Evolutionary conservation across 2,113 vertebrate species (phyloP).

Genomic region (Casuarius casuarius): DNA sequence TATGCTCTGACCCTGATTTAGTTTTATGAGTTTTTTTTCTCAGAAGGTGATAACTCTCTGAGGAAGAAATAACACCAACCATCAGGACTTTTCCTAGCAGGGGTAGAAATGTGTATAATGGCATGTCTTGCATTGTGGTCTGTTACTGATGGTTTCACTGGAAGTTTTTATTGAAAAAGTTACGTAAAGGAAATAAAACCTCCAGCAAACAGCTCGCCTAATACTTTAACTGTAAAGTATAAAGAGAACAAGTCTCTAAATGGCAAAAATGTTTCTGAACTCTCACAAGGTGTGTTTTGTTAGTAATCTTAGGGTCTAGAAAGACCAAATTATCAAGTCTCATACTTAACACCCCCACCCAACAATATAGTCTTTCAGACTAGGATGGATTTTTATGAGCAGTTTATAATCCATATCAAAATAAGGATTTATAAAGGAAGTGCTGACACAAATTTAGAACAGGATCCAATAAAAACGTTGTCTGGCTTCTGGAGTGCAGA

Average conservation of each 20-base stretch:
- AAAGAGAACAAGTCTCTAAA: background rate
- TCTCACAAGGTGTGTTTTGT: conserved; percentile 9
- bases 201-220: background rate
- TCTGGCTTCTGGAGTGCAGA: background rate
- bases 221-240: background rate
- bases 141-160: conserved; percentile 16
- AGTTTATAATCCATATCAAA: conserved; percentile 49
- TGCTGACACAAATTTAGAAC: conserved; percentile 40
- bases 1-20: background rate
- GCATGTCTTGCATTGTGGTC: background rate
- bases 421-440: conserved; percentile 39
- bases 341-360: background rate
- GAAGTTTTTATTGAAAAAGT: conserved; percentile 34
- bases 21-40: background rate
- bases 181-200: background rate
- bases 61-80: background rate
- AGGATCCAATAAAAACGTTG: conserved; percentile 8
- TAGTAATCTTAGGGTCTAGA: conserved; percentile 16
- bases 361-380: background rate
- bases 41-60: background rate
- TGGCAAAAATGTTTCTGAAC: background rate
- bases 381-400: background rate
- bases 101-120: background rate
- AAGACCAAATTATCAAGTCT: conserved; percentile 12
- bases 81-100: background rate